Conservation (phyloP, 64 coral and sea anemone species). For the Actinia tenebrosa region DNA sequence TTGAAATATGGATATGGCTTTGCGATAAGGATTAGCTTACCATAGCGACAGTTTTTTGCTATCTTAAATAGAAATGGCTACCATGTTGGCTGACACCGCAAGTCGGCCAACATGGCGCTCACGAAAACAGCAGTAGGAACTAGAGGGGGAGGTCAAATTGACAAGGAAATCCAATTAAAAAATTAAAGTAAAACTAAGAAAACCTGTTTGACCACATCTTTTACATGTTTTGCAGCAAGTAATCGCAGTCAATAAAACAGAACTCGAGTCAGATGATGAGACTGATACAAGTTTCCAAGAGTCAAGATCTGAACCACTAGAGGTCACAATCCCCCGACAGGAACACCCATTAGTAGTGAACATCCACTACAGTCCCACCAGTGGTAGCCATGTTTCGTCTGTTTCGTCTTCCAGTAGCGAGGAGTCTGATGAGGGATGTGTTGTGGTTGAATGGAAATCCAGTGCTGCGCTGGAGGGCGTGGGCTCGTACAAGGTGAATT, state of each 20-base stretch:
- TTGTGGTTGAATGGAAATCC: constrained; percentile 44
- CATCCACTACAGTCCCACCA: constrained; percentile 35
- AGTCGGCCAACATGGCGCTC: no score
- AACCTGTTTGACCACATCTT: not conserved
- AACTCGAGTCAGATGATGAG: constrained; percentile 55
- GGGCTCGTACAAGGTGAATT: constrained; percentile 38
- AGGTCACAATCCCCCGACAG: constrained; percentile 61
- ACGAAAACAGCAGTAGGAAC: no score
- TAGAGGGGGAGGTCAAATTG: no score
- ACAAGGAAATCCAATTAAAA: no score
- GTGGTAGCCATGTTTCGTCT: not conserved
- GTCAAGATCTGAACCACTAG: constrained; percentile 54
- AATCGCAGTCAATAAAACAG: constrained; percentile 10
- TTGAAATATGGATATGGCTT: no score
- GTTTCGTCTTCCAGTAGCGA: not conserved
- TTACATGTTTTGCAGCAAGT: not conserved
- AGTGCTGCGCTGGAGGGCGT: constrained; percentile 2
- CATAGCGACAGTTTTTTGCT: no score
- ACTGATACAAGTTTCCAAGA: constrained; percentile 50
- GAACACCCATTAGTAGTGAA: constrained; percentile 43
- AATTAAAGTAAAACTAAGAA: not conserved
- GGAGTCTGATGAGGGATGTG: constrained; percentile 44
- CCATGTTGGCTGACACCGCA: no score
- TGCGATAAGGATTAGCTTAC: no score
- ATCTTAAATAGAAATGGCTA: no score